Evolutionary conservation across 2,113 vertebrate species (phyloP).

Genomic region (Orientallactaga bullata): DNA sequence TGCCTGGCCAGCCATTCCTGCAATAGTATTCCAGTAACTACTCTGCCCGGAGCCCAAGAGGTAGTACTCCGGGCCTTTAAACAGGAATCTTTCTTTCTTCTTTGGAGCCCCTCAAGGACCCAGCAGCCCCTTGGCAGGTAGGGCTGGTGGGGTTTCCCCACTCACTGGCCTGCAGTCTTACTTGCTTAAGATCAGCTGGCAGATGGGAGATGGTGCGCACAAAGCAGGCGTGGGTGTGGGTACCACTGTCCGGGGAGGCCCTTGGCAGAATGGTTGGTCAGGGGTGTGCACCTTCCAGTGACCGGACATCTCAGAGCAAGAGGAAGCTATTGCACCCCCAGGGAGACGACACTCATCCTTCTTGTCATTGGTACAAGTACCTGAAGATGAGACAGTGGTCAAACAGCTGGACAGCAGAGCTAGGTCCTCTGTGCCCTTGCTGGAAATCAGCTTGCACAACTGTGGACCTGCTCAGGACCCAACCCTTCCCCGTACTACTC

Average conservation of each 20-base stretch:
- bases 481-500: neutral
- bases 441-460: fast-evolving
- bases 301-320: slow-evolving; percentile 87
- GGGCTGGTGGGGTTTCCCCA: neutral
- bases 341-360: slow-evolving; percentile 92
- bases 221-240: neutral
- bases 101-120: neutral
- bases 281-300: slow-evolving; percentile 86
- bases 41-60: neutral
- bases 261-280: slow-evolving; percentile 73
- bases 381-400: slow-evolving; percentile 79
- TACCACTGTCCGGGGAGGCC: neutral
- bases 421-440: fast-evolving
- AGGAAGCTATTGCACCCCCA: slow-evolving; percentile 79
- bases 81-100: no score
- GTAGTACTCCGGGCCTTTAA: neutral
- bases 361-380: slow-evolving; percentile 91
- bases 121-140: fast-evolving
- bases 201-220: slow-evolving; percentile 83
- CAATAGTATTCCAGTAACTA: fast-evolving
- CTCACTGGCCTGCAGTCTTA: slow-evolving; percentile 77
- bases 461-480: neutral
- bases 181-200: slow-evolving; percentile 90
- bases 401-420: neutral
- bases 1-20: neutral